Conservation (phyloP, 2,797 vertebrate genomes). For the Leuciscus waleckii region DNA sequence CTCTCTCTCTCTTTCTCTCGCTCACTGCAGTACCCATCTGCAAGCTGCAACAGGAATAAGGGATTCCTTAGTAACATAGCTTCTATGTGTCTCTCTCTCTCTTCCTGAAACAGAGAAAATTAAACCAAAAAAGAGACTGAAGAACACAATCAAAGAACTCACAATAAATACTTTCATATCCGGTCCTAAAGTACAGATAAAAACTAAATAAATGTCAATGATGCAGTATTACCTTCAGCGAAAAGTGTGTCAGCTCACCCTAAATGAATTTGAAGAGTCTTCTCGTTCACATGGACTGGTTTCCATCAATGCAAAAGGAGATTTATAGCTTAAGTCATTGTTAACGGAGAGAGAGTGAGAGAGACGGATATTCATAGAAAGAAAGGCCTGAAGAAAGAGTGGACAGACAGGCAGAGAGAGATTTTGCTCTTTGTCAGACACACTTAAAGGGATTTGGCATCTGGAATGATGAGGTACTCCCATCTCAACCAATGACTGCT, state of each 20-base stretch:
- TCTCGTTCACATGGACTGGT: constrained; percentile 13
- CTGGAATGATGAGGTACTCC: constrained; percentile 29
- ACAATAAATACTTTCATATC: constrained; percentile 15
- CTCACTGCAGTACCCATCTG: constrained; percentile 25
- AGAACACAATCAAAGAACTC: constrained; percentile 3
- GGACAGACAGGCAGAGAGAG: constrained; percentile 33
- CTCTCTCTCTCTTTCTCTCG: not conserved
- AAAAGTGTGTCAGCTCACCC: constrained; percentile 8
- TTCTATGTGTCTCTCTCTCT: not conserved
- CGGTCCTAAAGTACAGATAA: not conserved
- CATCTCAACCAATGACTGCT: constrained; percentile 30
- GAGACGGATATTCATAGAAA: constrained; percentile 19
- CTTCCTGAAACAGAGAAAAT: not conserved
- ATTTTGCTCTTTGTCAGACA: constrained; percentile 46
- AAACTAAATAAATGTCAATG: constrained; percentile 15
- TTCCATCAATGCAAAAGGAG: constrained; percentile 28
- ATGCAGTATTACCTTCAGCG: constrained; percentile 12
- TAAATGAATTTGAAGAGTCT: constrained; percentile 24
- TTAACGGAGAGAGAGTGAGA: constrained; percentile 26
- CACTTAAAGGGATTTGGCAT: constrained; percentile 47
- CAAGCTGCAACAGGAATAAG: constrained; percentile 3
- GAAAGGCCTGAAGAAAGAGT: constrained; percentile 26
- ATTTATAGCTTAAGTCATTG: constrained; percentile 37
- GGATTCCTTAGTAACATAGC: constrained; percentile 29
- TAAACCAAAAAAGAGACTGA: constrained; percentile 15